Evolutionary conservation across 23 tunicate genomes (phyloP).

Genomic region (Phallusia fumigata): DNA sequence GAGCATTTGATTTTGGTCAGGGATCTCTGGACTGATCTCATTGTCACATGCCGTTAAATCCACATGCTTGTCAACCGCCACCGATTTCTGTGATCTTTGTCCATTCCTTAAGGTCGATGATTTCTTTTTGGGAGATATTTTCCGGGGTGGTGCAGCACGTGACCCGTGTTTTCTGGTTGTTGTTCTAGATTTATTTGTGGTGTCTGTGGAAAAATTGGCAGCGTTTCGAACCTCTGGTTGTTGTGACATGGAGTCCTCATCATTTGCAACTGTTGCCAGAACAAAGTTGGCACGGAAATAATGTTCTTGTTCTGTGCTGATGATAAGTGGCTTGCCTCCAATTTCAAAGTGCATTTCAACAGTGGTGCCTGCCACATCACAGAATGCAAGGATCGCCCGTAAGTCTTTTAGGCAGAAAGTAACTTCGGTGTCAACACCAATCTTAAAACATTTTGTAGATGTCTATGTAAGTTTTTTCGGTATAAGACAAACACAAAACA

Average conservation of each 20-base stretch:
- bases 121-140: background rate
- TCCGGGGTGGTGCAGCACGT: background rate
- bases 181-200: background rate
- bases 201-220: background rate
- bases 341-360: constrained; percentile 61
- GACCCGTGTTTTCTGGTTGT: background rate
- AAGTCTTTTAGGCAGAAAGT: constrained; percentile 79
- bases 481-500: too few species aligned
- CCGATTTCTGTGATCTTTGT: background rate
- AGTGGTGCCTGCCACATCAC: constrained; percentile 43
- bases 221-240: background rate
- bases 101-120: background rate
- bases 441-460: constrained; percentile 1
- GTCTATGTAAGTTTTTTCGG: too few species aligned
- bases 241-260: constrained; percentile 10
- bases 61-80: background rate
- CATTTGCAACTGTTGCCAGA: constrained; percentile 63
- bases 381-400: constrained; percentile 65
- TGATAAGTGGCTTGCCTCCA: constrained; percentile 77
- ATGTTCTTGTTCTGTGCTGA: constrained; percentile 45
- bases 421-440: constrained; percentile 84
- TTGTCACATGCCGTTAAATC: background rate
- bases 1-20: constrained; percentile 18
- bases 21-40: constrained; percentile 48
- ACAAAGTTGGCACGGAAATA: constrained; percentile 68